Evolutionary conservation across 2,888 invertebrate genomes (phyloP).

Genomic region (Diadegma fenestrale): DNA sequence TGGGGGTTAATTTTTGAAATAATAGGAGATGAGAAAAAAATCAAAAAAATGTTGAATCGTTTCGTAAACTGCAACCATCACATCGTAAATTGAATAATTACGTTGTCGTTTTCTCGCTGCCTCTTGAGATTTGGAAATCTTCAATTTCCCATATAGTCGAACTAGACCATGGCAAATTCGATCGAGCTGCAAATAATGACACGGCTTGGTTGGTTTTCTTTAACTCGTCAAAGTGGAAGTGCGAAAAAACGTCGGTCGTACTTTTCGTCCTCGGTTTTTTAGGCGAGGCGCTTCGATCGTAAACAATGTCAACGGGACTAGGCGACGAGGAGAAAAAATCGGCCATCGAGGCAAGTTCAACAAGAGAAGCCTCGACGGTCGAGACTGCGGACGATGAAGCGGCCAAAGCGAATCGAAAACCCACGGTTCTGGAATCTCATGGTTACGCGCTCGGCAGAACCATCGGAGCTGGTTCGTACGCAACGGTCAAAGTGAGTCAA

Average conservation of each 20-base stretch:
- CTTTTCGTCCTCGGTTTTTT: not conserved
- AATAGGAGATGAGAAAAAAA: slow-evolving; percentile 14
- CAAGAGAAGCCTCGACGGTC: slow-evolving; percentile 31
- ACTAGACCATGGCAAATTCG: slow-evolving; percentile 9
- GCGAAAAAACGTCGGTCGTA: not conserved
- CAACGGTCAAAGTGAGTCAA: slow-evolving; percentile 89
- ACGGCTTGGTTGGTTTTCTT: not conserved
- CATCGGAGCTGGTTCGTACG: slow-evolving; percentile 93
- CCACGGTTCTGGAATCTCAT: slow-evolving; percentile 91
- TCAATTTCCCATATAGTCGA: not conserved
- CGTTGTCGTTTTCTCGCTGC: not conserved
- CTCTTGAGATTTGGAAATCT: not conserved
- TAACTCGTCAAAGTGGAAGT: slow-evolving; percentile 11
- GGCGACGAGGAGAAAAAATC: slow-evolving; percentile 67
- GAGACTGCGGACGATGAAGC: slow-evolving; percentile 63
- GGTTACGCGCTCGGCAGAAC: slow-evolving; percentile 91
- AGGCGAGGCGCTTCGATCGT: slow-evolving; percentile 49
- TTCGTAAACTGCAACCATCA: not conserved
- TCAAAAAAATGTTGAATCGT: not conserved
- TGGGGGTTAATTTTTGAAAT: slow-evolving; percentile 3
- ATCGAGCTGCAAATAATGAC: slow-evolving; percentile 4
- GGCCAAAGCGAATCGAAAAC: slow-evolving; percentile 76
- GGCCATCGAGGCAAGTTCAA: slow-evolving; percentile 47
- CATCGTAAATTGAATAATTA: slow-evolving; percentile 4
- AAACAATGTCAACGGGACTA: slow-evolving; percentile 73